A percentile compares a stretch with the other conserved stretches of the same genome.
These are phyloP conservation scores for Leucophenga varia DNA, from an alignment of 1,140 invertebrate genomes.

Conservation along the genomic window DNA sequence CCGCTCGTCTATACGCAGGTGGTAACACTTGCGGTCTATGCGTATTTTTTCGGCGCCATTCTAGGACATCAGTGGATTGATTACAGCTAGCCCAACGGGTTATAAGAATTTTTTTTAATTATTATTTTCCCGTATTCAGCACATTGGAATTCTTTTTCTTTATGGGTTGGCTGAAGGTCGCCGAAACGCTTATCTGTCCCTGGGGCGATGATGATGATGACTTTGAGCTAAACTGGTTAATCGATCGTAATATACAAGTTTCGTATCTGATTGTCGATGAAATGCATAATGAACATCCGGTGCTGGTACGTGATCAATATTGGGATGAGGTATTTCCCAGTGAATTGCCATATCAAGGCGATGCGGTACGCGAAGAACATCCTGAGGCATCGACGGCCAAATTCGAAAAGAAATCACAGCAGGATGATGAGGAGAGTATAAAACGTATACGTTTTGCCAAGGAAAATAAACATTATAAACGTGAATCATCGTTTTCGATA, in stretches of 20 bases:
- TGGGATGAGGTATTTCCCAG: slow-evolving; percentile 87
- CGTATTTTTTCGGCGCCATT: slow-evolving; percentile 76
- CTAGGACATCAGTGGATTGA: slow-evolving; percentile 78
- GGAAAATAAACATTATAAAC: slow-evolving; percentile 13
- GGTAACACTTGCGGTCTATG: slow-evolving; percentile 88
- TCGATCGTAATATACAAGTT: slow-evolving; percentile 83
- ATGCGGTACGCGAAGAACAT: slow-evolving; percentile 31
- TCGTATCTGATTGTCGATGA: slow-evolving; percentile 91
- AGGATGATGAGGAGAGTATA: background rate
- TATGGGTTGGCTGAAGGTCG: slow-evolving; percentile 86
- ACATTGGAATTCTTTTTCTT: slow-evolving; percentile 82
- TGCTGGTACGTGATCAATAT: slow-evolving; percentile 81
- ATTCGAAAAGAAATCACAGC: slow-evolving; percentile 6
- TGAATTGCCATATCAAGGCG: slow-evolving; percentile 66
- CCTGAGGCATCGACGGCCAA: slow-evolving; percentile 37
- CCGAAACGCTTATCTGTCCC: slow-evolving; percentile 77
- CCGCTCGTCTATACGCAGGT: slow-evolving; percentile 95
- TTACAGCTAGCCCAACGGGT: slow-evolving; percentile 44
- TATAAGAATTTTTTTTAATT: slow-evolving; percentile 66
- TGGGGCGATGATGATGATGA: slow-evolving; percentile 87
- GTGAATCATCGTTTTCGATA: slow-evolving; percentile 25
- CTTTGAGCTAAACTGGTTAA: slow-evolving; percentile 77
- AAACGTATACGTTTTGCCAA: slow-evolving; percentile 28
- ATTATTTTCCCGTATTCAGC: slow-evolving; percentile 84
- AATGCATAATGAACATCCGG: slow-evolving; percentile 89